phyloP scores from a whole-genome alignment of 2,888 invertebrate species.

The Chrysolina oricalcia region DNA sequence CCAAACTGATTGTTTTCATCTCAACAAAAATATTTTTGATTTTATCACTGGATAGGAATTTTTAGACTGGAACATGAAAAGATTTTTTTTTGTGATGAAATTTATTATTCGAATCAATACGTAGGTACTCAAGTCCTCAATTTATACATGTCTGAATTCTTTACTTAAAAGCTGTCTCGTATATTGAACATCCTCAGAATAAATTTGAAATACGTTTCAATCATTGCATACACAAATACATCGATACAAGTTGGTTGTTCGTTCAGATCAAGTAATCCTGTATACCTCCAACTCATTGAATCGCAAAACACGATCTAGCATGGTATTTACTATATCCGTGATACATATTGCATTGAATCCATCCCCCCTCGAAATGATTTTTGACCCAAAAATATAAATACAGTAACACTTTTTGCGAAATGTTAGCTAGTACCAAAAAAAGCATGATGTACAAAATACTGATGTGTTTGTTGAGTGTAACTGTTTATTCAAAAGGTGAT shows the following conservation, averaged over 20 bases:
- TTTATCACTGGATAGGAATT: no score
- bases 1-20: no score
- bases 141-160: not conserved
- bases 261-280: slow-evolving; percentile 9
- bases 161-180: not conserved
- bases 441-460: slow-evolving; percentile 53
- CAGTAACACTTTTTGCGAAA: slow-evolving; percentile 41
- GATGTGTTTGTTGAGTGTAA: not conserved
- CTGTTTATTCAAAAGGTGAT: slow-evolving; percentile 25
- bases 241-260: not conserved
- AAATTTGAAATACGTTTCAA: not conserved
- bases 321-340: slow-evolving; percentile 65
- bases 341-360: slow-evolving; percentile 60
- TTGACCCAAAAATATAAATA: slow-evolving; percentile 49
- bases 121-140: not conserved
- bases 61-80: no score
- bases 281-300: slow-evolving; percentile 45
- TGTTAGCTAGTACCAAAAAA: slow-evolving; percentile 30
- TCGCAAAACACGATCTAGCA: slow-evolving; percentile 63
- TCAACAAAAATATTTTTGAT: no score
- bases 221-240: not conserved
- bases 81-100: no score
- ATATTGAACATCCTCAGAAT: not conserved
- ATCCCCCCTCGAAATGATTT: slow-evolving; percentile 33
- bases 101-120: no score